Conservation (phyloP, 2,797 vertebrate genomes). For the Enteromius unitaeniatus region DNA sequence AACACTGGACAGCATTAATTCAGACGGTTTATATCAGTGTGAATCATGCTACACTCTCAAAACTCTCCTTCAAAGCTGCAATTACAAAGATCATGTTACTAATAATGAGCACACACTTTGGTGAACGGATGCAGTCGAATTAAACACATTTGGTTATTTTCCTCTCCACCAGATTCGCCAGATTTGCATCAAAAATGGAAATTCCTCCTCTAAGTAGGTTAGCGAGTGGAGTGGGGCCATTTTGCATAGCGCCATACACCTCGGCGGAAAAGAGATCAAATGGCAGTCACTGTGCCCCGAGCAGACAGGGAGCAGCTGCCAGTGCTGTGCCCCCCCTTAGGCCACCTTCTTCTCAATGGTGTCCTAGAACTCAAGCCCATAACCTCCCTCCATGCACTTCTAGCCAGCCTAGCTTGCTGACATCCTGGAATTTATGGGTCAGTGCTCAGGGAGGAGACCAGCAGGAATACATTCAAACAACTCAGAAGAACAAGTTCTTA, state of each 20-base stretch:
- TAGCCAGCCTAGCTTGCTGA: constrained; percentile 2
- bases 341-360: constrained; percentile 42
- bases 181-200: constrained; percentile 70
- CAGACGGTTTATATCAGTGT: constrained; percentile 64
- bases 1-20: constrained; percentile 64
- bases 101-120: constrained; percentile 71
- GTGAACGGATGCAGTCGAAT: constrained; percentile 67
- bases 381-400: constrained; percentile 13
- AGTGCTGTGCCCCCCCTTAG: constrained; percentile 22
- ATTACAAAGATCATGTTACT: constrained; percentile 75
- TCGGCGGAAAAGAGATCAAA: constrained; percentile 58
- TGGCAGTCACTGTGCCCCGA: constrained; percentile 59
- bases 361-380: constrained; percentile 38
- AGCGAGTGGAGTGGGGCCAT: constrained; percentile 43
- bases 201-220: constrained; percentile 65
- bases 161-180: constrained; percentile 59
- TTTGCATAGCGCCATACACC: constrained; percentile 37
- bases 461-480: constrained; percentile 10
- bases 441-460: constrained; percentile 17
- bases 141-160: constrained; percentile 68
- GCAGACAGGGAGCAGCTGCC: constrained; percentile 48
- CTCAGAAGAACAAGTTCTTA: constrained; percentile 14
- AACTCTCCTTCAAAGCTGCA: constrained; percentile 69
- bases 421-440: constrained; percentile 40
- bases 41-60: constrained; percentile 62